Conservation (phyloP, 2,888 invertebrate species). For the Lingula anatina region DNA sequence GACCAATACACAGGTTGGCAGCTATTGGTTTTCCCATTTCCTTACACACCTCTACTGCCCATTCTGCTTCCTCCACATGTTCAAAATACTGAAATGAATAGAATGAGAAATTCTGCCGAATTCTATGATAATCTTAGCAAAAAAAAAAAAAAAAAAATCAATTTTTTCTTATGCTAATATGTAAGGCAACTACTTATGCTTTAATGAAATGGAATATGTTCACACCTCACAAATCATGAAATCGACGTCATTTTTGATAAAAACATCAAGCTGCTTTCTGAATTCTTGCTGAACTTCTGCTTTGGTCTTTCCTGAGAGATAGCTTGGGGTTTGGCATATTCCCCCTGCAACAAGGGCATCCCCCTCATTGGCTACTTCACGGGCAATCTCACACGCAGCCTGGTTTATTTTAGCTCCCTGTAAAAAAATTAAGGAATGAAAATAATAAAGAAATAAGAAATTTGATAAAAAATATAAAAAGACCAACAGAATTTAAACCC, state of each 20-base stretch:
- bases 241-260: slow-evolving; percentile 46
- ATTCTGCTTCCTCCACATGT: slow-evolving; percentile 51
- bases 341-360: slow-evolving; percentile 47
- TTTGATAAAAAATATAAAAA: too few relatives aligned
- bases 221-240: slow-evolving; percentile 50
- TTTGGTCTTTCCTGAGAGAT: slow-evolving; percentile 43
- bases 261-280: slow-evolving; percentile 47
- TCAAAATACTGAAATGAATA: slow-evolving; percentile 43
- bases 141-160: too few relatives aligned
- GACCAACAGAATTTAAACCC: too few relatives aligned
- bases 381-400: slow-evolving; percentile 46
- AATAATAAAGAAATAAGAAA: too few relatives aligned
- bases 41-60: slow-evolving; percentile 49
- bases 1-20: slow-evolving; percentile 53
- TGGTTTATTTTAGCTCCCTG: slow-evolving; percentile 46
- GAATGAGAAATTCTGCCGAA: neutral
- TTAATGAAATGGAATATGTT: too few relatives aligned
- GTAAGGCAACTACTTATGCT: too few relatives aligned
- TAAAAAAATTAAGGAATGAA: neutral
- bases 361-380: slow-evolving; percentile 47
- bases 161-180: too few relatives aligned
- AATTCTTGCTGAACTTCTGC: slow-evolving; percentile 40
- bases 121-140: too few relatives aligned
- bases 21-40: slow-evolving; percentile 41
- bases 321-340: slow-evolving; percentile 48